Percentiles rank a stretch among this genome's conserved stretches.
Evolutionary conservation across 2,888 invertebrate species (phyloP).

Genomic region (Argyresthia goedartella): DNA sequence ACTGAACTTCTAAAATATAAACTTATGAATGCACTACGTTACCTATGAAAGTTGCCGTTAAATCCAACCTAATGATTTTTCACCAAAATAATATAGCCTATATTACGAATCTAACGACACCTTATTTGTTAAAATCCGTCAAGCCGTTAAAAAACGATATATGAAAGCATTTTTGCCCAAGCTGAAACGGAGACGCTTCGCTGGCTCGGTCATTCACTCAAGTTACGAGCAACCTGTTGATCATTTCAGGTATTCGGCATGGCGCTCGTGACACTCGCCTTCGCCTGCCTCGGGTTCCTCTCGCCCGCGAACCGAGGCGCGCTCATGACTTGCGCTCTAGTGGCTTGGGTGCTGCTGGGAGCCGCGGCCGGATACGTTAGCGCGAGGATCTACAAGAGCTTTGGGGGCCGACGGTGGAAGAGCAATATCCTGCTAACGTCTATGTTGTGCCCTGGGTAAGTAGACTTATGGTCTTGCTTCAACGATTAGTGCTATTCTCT

Average conservation of each 20-base stretch:
- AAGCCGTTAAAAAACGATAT: too few relatives aligned
- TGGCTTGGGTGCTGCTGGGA: constrained; percentile 96
- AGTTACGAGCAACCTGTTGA: neutral
- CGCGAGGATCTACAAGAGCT: constrained; percentile 97
- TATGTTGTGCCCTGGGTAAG: constrained; percentile 96
- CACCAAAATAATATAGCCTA: too few relatives aligned
- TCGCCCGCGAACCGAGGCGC: constrained; percentile 99
- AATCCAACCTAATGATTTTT: too few relatives aligned
- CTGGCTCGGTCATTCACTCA: too few relatives aligned
- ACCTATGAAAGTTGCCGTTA: too few relatives aligned
- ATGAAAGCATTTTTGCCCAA: too few relatives aligned
- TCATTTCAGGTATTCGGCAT: constrained; percentile 80
- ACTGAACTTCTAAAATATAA: too few relatives aligned
- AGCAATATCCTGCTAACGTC: constrained; percentile 97
- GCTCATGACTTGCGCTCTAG: constrained; percentile 97
- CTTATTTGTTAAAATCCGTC: too few relatives aligned
- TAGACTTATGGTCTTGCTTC: constrained; percentile 7
- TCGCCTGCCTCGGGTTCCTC: constrained; percentile 98
- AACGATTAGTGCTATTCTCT: too few relatives aligned
- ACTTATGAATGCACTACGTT: too few relatives aligned
- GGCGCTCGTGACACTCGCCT: constrained; percentile 95
- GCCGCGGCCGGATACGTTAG: constrained; percentile 98
- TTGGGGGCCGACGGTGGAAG: constrained; percentile 99
- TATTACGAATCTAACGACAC: too few relatives aligned
- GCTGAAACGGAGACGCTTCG: too few relatives aligned